Evolutionary conservation across 2,113 vertebrate species (phyloP).

Genomic region (Pagrus major): DNA sequence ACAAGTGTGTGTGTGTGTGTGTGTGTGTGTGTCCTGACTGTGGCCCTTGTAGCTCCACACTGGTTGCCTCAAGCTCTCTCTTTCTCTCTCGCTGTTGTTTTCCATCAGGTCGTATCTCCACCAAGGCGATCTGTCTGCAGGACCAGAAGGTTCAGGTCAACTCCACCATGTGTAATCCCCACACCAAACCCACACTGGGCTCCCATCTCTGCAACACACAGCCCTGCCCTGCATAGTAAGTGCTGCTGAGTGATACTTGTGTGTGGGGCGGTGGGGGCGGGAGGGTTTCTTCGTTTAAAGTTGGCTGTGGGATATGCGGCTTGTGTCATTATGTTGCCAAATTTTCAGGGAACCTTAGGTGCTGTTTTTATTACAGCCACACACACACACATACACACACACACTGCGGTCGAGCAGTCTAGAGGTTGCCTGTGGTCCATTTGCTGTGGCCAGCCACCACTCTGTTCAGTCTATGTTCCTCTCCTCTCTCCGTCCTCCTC

Average conservation of each 20-base stretch:
- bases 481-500: slow-evolving; percentile 21
- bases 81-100: not conserved
- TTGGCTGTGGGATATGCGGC: slow-evolving; percentile 54
- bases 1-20: slow-evolving; percentile 20
- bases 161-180: slow-evolving; percentile 88
- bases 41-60: not conserved
- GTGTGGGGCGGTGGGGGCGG: slow-evolving; percentile 23
- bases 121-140: slow-evolving; percentile 93
- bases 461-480: slow-evolving; percentile 55
- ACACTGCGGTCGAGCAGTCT: slow-evolving; percentile 44
- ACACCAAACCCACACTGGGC: slow-evolving; percentile 85
- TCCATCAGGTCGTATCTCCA: slow-evolving; percentile 88
- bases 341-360: slow-evolving; percentile 55
- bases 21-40: slow-evolving; percentile 3
- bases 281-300: slow-evolving; percentile 24
- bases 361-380: slow-evolving; percentile 52
- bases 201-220: slow-evolving; percentile 92
- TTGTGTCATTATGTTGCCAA: slow-evolving; percentile 61
- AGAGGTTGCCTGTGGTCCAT: slow-evolving; percentile 60
- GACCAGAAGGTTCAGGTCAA: slow-evolving; percentile 91
- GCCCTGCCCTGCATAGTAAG: slow-evolving; percentile 95
- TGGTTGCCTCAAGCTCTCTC: slow-evolving; percentile 4
- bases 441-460: slow-evolving; percentile 68
- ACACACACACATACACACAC: slow-evolving; percentile 6
- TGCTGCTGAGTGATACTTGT: slow-evolving; percentile 39